A percentile compares a stretch with the other conserved stretches of the same genome.
Conservation (phyloP, 2,113 vertebrate genomes). For the Bolborhynchus lineola region DNA sequence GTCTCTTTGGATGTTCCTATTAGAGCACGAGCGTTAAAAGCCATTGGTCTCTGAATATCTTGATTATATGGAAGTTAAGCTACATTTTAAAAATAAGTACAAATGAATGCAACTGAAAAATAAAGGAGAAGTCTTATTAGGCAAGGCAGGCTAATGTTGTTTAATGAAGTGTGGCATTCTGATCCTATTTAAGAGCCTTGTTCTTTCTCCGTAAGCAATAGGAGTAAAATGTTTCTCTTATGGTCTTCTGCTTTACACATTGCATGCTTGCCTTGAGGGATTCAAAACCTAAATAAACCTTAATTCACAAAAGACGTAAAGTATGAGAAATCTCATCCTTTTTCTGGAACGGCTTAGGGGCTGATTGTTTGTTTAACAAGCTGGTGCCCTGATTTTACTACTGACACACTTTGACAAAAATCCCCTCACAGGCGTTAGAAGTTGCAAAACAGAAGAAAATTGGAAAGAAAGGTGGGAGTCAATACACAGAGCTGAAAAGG, state of each 20-base stretch:
- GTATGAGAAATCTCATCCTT: constrained; percentile 23
- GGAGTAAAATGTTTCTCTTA: constrained; percentile 28
- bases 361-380: constrained; percentile 51
- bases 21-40: neutral
- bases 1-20: neutral
- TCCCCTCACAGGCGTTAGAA: neutral
- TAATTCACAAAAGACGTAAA: neutral
- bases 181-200: constrained; percentile 25
- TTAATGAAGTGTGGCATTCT: constrained; percentile 34
- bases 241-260: neutral
- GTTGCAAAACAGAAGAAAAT: neutral
- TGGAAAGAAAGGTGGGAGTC: neutral
- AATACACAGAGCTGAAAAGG: neutral
- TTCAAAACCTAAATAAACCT: constrained; percentile 40
- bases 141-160: neutral
- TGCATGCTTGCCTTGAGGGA: neutral
- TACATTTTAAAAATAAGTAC: constrained; percentile 2
- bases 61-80: neutral
- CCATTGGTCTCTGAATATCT: neutral
- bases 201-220: constrained; percentile 10
- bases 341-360: neutral
- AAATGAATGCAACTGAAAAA: neutral
- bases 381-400: constrained; percentile 31
- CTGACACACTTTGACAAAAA: constrained; percentile 14
- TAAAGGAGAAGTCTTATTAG: constrained; percentile 2